Evolutionary conservation across 2,888 invertebrate genomes (phyloP).

Genomic region (Drymonia ruficornis): DNA sequence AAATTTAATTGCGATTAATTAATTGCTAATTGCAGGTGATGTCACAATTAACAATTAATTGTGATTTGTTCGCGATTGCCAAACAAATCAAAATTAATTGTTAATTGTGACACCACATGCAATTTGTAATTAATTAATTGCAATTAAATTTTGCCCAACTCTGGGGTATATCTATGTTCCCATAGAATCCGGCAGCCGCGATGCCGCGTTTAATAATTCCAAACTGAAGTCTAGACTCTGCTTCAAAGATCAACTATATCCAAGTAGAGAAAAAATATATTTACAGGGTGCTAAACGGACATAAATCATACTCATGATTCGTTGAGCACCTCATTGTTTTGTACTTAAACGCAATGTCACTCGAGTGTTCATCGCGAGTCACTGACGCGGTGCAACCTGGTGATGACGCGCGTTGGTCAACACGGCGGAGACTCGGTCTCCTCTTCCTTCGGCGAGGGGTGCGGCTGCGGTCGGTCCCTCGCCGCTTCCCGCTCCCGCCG

Average conservation of each 20-base stretch:
- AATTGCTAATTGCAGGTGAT: too few relatives aligned
- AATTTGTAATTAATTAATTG: too few relatives aligned
- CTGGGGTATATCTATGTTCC: constrained; percentile 34
- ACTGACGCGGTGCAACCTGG: constrained; percentile 54
- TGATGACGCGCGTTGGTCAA: constrained; percentile 74
- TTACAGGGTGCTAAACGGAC: constrained; percentile 44
- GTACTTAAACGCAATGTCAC: constrained; percentile 67
- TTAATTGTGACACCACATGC: too few relatives aligned
- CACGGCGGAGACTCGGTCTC: constrained; percentile 59
- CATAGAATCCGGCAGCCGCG: constrained; percentile 24
- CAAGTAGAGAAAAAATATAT: constrained; percentile 48
- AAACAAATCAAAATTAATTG: too few relatives aligned
- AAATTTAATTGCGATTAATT: too few relatives aligned
- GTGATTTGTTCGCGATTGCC: too few relatives aligned
- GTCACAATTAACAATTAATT: too few relatives aligned
- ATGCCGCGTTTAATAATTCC: constrained; percentile 43
- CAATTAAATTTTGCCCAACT: too few relatives aligned
- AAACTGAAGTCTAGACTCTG: constrained; percentile 44
- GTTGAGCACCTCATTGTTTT: constrained; percentile 56
- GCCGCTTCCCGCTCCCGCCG: constrained; percentile 48
- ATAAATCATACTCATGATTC: constrained; percentile 15
- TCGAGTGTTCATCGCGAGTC: constrained; percentile 66
- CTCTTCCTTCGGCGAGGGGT: constrained; percentile 34
- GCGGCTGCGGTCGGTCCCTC: constrained; percentile 28
- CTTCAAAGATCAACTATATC: constrained; percentile 44